Base-by-base conservation (phyloP, 2,888 invertebrate genomes). In the Helobdella robusta region DNA sequence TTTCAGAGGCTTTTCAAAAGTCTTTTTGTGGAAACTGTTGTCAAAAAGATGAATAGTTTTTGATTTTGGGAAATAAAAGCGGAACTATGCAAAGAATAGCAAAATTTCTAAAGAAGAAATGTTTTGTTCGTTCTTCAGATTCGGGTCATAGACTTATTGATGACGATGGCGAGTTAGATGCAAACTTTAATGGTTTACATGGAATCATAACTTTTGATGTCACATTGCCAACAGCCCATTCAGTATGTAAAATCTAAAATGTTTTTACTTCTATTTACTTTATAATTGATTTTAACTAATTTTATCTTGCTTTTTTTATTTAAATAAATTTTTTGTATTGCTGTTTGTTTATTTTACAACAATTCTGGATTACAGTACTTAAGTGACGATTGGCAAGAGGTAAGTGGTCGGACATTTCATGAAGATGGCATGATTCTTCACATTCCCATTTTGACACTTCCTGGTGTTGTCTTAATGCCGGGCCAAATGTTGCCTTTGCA, bases 401-500 rank as follows among this genome's bases (percentile, higher is more conserved):
- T 86, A 1, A 81, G 83, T 6, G 86, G 86, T 1, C 81, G 86
- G n/a, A 84, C 85, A 36, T 80, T 86, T 67, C 76, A 85, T 59
- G 81, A 81, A 36, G 85, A 86, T 70, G 79, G 78, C 50, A 82
- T 74, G 18, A 72, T 72, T 44, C 70, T 80, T 11, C 73, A 70
- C 60, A 75, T 87, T 67, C 85, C 86, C 3, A 75, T 87, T 59
- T 79, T 86, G 40, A 78, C 83, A 56, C 82, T 85, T 67, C 82
- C 84, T 50, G 75, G 76, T 11, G 75, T 88, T 60, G 83, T 89
- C 32, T 77, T 85, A 20, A 86, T 89, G 70, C 89, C 90, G 6
- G 89, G 89, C 1, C 89, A 89, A 78, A 87, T 86, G 0, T 78
- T 90, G 30, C 89, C 89, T 0, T 82, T 90, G 69, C 85, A 86